A percentile compares a stretch with the other conserved stretches of the same genome.
Conservation (phyloP, 1,140 invertebrate species). For the Drosophila persimilis region DNA sequence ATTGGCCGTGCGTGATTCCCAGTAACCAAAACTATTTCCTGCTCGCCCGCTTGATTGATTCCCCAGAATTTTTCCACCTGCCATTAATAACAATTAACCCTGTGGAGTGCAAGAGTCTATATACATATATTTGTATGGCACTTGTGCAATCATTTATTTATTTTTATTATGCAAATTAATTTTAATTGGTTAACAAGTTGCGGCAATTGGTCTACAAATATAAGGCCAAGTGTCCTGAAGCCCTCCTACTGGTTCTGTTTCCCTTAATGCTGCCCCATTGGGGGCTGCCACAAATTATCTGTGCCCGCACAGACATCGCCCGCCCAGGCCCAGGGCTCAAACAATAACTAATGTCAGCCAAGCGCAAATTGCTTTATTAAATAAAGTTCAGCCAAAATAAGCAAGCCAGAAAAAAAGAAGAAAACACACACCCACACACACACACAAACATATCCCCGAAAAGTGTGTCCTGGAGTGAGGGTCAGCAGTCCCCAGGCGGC, state of each 20-base stretch:
- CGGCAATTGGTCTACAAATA: conserved; percentile 41
- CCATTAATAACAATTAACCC: conserved; percentile 72
- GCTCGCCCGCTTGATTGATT: conserved; percentile 38
- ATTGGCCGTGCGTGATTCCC: conserved; percentile 68
- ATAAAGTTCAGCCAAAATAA: conserved; percentile 78
- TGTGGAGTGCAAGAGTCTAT: conserved; percentile 4
- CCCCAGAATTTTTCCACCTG: conserved; percentile 7
- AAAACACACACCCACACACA: conserved; percentile 35
- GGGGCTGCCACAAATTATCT: conserved; percentile 64
- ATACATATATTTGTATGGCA: background rate
- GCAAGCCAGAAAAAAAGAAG: conserved; percentile 59
- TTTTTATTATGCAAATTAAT: conserved; percentile 77
- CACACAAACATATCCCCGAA: background rate
- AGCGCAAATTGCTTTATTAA: conserved; percentile 82
- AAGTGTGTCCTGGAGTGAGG: conserved; percentile 9
- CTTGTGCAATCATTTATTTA: conserved; percentile 55
- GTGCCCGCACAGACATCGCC: conserved; percentile 53
- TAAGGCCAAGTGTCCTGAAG: background rate
- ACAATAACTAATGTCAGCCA: conserved; percentile 81
- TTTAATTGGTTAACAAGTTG: conserved; percentile 73
- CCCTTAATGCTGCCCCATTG: background rate
- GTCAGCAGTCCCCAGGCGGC: conserved; percentile 22
- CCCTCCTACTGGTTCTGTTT: too few relatives aligned
- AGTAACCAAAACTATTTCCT: conserved; percentile 20
- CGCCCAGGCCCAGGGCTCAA: conserved; percentile 46